Percentiles rank a stretch among this genome's conserved stretches.
Conservation (phyloP, 2,113 vertebrate genomes). For the Phycodurus eques region DNA sequence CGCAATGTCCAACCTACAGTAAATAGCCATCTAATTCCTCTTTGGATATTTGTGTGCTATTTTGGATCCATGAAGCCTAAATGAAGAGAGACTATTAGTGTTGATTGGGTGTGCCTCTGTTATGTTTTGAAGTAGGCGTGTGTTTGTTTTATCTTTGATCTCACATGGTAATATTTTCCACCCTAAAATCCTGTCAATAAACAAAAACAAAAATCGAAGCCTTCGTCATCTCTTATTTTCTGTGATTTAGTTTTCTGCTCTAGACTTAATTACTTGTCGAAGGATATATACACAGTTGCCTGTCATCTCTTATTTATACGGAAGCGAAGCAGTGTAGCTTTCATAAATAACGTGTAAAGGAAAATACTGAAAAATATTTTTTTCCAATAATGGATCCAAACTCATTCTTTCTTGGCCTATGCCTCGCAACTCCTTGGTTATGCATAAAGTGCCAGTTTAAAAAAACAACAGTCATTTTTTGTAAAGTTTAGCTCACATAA, state of each 20-base stretch:
- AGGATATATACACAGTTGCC: constrained; percentile 7
- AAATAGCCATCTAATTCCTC: constrained; percentile 60
- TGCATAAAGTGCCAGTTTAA: too few species aligned
- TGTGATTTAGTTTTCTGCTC: constrained; percentile 18
- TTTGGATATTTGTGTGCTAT: constrained; percentile 42
- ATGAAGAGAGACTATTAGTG: constrained; percentile 47
- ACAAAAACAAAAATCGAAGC: not conserved
- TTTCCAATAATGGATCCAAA: too few species aligned
- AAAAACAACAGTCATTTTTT: too few species aligned
- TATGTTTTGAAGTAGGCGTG: constrained; percentile 42
- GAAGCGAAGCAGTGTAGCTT: not conserved
- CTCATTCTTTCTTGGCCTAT: too few species aligned
- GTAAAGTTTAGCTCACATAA: too few species aligned
- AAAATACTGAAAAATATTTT: not conserved
- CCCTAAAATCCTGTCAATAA: constrained; percentile 46
- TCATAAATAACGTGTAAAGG: too few species aligned
- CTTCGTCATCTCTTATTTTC: constrained; percentile 2
- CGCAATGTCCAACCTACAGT: constrained; percentile 40
- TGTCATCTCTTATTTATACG: constrained; percentile 2
- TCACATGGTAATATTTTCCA: constrained; percentile 60
- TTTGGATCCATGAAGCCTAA: constrained; percentile 42
- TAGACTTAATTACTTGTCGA: constrained; percentile 37
- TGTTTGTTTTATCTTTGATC: constrained; percentile 54
- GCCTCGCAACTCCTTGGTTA: too few species aligned
- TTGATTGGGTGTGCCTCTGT: constrained; percentile 49